Base-by-base conservation (phyloP, 1,140 invertebrate genomes). In the Drosophila sucinea region DNA sequence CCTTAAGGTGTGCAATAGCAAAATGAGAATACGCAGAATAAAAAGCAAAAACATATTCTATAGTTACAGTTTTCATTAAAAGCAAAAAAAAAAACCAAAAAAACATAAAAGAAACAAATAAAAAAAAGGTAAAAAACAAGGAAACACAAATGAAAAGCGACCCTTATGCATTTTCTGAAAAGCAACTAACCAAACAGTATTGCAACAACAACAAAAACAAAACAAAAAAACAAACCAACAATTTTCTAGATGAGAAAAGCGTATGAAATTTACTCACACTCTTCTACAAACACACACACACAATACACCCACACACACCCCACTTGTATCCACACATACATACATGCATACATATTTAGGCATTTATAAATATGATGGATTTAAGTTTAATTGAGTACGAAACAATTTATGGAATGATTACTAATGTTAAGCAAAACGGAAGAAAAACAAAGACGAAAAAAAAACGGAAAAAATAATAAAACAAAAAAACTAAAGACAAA, bases 361-460 rank as follows among this genome's bases (percentile, higher is more conserved):
- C 84, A 89, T 89, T 84, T 89, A 89, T 84, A 86, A 83, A 87
- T 60, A 81, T 67, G 79, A 87, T 83, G 84, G 72, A 51, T 83
- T 80, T 87, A 83, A 89, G 79, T 87, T 89, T 63, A 89, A 87
- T 74, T 58, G 71, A 77, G 72, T 87, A 87, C 76, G 79, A 86
- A 79, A 74, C 89, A 89, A 87, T 87, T 87, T 80, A 87, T 80
- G 69, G 23, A 83, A 83, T 70, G 77, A 89, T 89, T 74, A 77
- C 65, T 84, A 79, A 70, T 63, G 54, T 56, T 65, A 67, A 77
- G 73, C 70, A 63, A 89, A 82, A 71, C 57, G 70, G 71, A 70
- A 69, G 58, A 27, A 57, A 67, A 66, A 63, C 35, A 67, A 71
- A 70, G 67, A 55, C 65, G 29, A 66, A 69, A 68, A 73, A 71